phyloP scores from a whole-genome alignment of 2,888 invertebrate species.

The Congeria kusceri region DNA sequence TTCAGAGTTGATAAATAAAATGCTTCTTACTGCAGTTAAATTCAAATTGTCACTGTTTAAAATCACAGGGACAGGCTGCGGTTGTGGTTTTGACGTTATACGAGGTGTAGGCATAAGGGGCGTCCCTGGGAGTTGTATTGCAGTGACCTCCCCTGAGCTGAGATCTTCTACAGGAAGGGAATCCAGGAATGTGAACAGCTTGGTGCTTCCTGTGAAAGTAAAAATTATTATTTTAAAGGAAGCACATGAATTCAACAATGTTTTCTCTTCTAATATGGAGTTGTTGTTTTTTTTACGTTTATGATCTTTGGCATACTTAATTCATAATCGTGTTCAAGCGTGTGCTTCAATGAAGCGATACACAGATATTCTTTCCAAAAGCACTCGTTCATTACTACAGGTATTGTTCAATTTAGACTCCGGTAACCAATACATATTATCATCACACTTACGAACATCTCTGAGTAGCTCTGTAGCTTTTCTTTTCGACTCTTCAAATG shows the following conservation, averaged over 20 bases:
- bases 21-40: slow-evolving; percentile 64
- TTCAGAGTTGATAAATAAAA: too few relatives aligned
- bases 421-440: too few relatives aligned
- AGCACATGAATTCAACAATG: too few relatives aligned
- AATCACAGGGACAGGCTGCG: slow-evolving; percentile 36
- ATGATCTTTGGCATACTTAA: too few relatives aligned
- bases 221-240: slow-evolving; percentile 6
- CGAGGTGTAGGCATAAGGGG: slow-evolving; percentile 22
- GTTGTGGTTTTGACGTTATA: slow-evolving; percentile 13
- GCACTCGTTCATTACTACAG: too few relatives aligned
- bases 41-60: slow-evolving; percentile 59
- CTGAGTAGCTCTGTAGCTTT: slow-evolving; percentile 74
- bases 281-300: too few relatives aligned
- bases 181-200: slow-evolving; percentile 67
- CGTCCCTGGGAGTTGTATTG: slow-evolving; percentile 8
- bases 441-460: slow-evolving; percentile 74
- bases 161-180: slow-evolving; percentile 43
- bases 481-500: slow-evolving; percentile 67
- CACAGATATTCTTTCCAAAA: too few relatives aligned
- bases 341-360: too few relatives aligned
- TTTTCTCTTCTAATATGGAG: too few relatives aligned
- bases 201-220: slow-evolving; percentile 60
- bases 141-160: slow-evolving; percentile 10
- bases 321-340: too few relatives aligned
- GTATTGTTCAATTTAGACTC: too few relatives aligned